Base-by-base conservation (phyloP, 2,888 invertebrate genomes). In the Dasysyrphus albostriatus region DNA sequence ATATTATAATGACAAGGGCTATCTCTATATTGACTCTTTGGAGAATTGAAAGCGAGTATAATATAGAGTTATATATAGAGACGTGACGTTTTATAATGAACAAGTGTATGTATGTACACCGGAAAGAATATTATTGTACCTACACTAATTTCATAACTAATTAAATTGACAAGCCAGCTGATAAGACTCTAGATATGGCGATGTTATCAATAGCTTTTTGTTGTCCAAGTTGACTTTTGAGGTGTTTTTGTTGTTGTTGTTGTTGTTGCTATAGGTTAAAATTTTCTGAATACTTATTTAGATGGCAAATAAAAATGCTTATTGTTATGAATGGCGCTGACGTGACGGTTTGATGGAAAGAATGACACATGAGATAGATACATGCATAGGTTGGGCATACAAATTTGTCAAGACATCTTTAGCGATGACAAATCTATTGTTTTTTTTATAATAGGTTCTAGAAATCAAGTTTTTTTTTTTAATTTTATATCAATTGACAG, bases 81-180 rank as follows among this genome's bases (percentile, higher is more conserved):
- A 12, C 5, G 19, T 24, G 16, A 49, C 5, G 37, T 37, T 34
- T 58, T 2, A 12, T 37, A 34, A 58, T 58, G 5, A 5, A 32
- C 39, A 59, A 16, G 32, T 16, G 9, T 10, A 24, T 24, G 2
- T 24, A 24, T 3, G 2, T 24, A 19, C 12, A 16, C 39, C 19
- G 59, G 24, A 59, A 19, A 39, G 6, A 19, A 59, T 19, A 58
- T 16, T 59, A 7, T 29, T 42, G 9, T 56, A 32, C 5, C 5
- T 14, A 39, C 24, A 61, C n/a, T 42, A 61, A 42, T 29, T 61
- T 42, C n/a, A 32, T 32, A 58, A 58, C 34, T 58, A 58, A 58
- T n/a, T 16, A 58, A 42, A 39, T 5, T 61, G 37, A 39, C 42
- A 61, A 39, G 3, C 5, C 6, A 0, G 34, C 10, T 37, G 58